Percentiles rank a stretch among this genome's conserved stretches.
phyloP scores from a whole-genome alignment of 2,113 vertebrate species.

The Pseudorectes ferrugineus region DNA sequence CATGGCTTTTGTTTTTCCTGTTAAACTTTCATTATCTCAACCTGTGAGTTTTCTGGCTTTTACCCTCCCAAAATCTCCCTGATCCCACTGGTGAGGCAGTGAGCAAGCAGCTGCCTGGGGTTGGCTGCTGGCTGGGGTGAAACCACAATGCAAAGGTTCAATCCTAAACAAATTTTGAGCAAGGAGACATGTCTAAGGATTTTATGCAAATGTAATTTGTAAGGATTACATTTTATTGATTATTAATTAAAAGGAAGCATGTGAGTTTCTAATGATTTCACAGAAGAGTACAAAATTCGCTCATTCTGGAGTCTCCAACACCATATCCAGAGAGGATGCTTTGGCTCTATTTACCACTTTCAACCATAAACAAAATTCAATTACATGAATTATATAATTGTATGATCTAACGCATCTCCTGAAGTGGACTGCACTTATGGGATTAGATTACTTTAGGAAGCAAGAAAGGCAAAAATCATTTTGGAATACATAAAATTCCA shows the following conservation, averaged over 20 bases:
- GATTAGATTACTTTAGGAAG: neutral
- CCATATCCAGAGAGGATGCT: neutral
- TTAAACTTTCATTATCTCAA: neutral
- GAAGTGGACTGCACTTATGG: neutral
- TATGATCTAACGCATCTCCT: neutral
- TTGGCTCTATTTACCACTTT: neutral
- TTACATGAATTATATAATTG: neutral
- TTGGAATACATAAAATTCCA: neutral
- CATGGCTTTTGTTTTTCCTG: neutral
- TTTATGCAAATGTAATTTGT: neutral
- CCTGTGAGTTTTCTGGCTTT: neutral
- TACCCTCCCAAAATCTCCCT: neutral
- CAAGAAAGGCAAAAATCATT: neutral
- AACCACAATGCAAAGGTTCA: neutral
- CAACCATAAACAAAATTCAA: neutral
- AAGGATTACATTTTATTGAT: neutral
- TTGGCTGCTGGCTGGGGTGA: neutral
- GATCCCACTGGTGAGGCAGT: neutral
- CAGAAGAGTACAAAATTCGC: neutral
- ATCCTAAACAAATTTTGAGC: neutral
- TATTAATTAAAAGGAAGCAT: neutral
- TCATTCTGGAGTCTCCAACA: neutral
- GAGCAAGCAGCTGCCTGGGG: neutral
- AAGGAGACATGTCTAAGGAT: neutral
- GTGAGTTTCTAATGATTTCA: neutral